Conservation (phyloP, 1,140 invertebrate genomes). For the Papilio aristodemus region DNA sequence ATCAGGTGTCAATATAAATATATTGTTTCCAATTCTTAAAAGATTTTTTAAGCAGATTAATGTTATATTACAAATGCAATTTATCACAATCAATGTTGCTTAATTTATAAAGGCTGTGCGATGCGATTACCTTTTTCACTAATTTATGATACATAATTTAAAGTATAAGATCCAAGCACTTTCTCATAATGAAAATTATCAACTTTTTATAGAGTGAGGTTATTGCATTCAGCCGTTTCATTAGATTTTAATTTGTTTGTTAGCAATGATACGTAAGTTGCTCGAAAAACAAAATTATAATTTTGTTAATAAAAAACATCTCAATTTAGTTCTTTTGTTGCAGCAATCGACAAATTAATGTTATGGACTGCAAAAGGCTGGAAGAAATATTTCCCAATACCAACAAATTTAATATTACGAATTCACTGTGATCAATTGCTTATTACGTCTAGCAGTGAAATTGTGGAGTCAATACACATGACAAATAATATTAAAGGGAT, state of each 20-base stretch:
- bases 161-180: too few species aligned
- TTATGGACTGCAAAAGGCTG: conserved; percentile 56
- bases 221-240: too few species aligned
- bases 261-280: neutral
- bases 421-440: conserved; percentile 64
- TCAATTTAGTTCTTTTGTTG: conserved; percentile 41
- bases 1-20: too few species aligned
- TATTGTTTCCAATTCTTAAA: too few species aligned
- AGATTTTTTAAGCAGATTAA: too few species aligned
- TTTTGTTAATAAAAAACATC: neutral
- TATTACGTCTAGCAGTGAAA: conserved; percentile 51
- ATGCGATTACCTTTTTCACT: too few species aligned
- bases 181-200: too few species aligned
- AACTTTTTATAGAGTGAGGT: too few species aligned
- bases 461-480: conserved; percentile 63
- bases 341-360: conserved; percentile 60
- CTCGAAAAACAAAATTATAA: neutral
- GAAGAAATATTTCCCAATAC: conserved; percentile 49
- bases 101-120: too few species aligned
- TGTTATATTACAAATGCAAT: too few species aligned
- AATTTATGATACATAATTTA: too few species aligned
- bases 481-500: conserved; percentile 64
- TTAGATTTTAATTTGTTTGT: neutral
- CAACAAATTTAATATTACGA: conserved; percentile 44
- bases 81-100: too few species aligned